Evolutionary conservation across 2,888 invertebrate species (phyloP), one percentile per base, ranked within the genome.

Genomic region (Pherbina coryleti): DNA sequence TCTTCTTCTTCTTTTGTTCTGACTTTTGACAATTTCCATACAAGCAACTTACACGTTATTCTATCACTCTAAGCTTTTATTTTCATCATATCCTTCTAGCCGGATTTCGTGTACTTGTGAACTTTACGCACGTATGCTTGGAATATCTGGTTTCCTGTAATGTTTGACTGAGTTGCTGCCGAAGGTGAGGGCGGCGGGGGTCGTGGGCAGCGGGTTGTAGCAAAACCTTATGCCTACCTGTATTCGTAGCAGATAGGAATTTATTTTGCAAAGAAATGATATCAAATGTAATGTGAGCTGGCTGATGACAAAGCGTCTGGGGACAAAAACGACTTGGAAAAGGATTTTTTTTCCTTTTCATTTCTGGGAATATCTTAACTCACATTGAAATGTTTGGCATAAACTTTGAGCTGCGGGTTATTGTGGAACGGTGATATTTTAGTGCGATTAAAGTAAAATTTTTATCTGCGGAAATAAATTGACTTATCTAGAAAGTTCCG

Each of bases 101-200:
- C 49, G 51, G n/a, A 69, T 9, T 51, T 69, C 11, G 14, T 69
- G 28, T 53, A 34, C 28, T 34, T 8, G 19, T 44, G 22, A 55
- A 37, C 19, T 71, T 71, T 34, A 71, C 71, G 55, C 71, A 71
- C 55, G 71, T 55, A 19, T 53, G 71, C 53, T 11, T 55, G 5
- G n/a, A 55, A 57, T 71, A 71, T 71, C 55, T 55, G 71, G 55
- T 55, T 55, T 71, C 55, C 55, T 71, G 71, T 14, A 25, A 69
- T 51, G 34, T 17, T 28, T 66, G 34, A n/a, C 51, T 66, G 5
- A 66, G 37, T 37, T 34, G 37, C 8, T 8, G 37, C 34, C 44
- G 11, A 44, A 44, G 1, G 44, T 11, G 44, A n/a, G 44, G 44
- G 2, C 14, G 37, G 14, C 11, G 14, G 2, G 11, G 44, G 11